phyloP scores from a whole-genome alignment of 2,797 vertebrate species.

The Graptemys geographica region DNA sequence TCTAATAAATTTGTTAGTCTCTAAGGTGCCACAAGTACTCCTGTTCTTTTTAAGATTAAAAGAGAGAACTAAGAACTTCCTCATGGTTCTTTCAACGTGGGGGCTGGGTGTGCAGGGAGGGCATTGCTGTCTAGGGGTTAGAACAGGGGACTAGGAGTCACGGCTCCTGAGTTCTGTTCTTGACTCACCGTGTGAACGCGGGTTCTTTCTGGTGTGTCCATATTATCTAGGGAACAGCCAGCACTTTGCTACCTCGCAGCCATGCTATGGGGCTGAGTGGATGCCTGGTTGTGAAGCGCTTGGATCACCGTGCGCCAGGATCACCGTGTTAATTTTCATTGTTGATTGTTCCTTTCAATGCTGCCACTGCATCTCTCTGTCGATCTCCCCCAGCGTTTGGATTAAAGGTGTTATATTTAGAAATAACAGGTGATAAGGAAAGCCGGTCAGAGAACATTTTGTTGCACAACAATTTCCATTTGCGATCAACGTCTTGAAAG shows the following conservation, averaged over 20 bases:
- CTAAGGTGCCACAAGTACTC: too few relatives aligned
- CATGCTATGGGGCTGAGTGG: background rate
- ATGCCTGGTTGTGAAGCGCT: background rate
- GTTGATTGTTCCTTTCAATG: background rate
- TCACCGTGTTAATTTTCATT: background rate
- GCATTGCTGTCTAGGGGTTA: background rate
- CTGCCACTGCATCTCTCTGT: background rate
- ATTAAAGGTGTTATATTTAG: fast-evolving
- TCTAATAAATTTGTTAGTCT: too few relatives aligned
- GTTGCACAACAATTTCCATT: background rate
- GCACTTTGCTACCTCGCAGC: background rate
- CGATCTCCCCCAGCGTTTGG: background rate
- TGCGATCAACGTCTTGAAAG: background rate
- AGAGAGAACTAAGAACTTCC: background rate
- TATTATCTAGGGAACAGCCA: background rate
- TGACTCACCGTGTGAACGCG: too few relatives aligned
- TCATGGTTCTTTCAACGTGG: background rate
- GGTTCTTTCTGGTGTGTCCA: background rate
- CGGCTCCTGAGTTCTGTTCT: too few relatives aligned
- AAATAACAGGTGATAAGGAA: background rate
- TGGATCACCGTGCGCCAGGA: background rate
- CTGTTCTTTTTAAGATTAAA: background rate
- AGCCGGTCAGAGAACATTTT: background rate
- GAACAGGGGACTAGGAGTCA: background rate
- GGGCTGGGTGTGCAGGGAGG: background rate